Evolutionary conservation across 1,140 invertebrate species (phyloP).

Genomic region (Lerema accius): DNA sequence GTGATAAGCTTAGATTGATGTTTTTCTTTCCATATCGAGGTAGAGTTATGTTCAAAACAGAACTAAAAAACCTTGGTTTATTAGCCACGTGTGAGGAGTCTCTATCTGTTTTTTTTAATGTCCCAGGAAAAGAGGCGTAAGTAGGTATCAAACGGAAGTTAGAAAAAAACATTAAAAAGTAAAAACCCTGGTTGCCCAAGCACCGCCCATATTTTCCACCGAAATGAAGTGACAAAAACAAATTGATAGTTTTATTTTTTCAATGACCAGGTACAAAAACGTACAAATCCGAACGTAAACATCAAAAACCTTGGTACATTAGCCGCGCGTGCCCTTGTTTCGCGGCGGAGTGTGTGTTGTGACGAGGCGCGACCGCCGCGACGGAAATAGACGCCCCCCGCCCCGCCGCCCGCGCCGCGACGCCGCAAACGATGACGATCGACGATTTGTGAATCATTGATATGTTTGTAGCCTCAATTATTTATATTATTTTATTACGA

Average conservation of each 20-base stretch:
- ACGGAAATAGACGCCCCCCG: conserved; percentile 27
- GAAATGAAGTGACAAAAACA: no score
- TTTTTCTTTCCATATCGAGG: no score
- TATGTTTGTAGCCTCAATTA: neutral
- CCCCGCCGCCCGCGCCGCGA: neutral
- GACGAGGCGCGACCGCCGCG: conserved; percentile 13
- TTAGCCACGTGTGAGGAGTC: no score
- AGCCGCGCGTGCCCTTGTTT: conserved; percentile 33
- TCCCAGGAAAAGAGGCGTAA: no score
- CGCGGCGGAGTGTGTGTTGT: neutral
- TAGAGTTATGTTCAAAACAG: no score
- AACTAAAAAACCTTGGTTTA: no score
- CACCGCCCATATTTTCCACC: no score
- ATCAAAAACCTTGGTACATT: conserved; percentile 37
- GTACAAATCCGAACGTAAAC: conserved; percentile 38
- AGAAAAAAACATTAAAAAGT: no score
- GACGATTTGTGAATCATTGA: conserved; percentile 12
- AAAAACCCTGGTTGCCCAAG: no score
- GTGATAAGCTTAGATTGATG: neutral
- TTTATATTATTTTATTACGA: conserved; percentile 1
- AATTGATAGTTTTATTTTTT: neutral
- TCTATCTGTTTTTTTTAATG: no score
- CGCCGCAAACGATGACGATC: conserved; percentile 9
- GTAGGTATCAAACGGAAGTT: no score
- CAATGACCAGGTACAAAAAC: conserved; percentile 1